Evolutionary conservation across 2,113 vertebrate genomes (phyloP).

Genomic region (Hydrolagus affinis): DNA sequence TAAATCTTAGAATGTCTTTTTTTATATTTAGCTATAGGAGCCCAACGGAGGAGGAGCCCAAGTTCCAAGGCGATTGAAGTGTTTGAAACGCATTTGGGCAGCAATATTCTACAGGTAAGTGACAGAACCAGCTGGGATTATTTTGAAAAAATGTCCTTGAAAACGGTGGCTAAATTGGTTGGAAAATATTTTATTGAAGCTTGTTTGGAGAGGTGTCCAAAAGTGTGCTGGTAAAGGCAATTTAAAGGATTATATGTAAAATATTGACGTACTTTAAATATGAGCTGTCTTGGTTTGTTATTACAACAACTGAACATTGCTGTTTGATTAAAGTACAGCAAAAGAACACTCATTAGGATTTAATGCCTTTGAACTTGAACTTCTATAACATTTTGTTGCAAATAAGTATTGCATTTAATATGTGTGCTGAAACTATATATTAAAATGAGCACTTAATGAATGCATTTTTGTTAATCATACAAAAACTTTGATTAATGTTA

Average conservation of each 20-base stretch:
- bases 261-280: not conserved
- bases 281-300: not conserved
- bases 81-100: slow-evolving; percentile 96
- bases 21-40: slow-evolving; percentile 81
- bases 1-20: slow-evolving; percentile 32
- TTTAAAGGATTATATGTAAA: not conserved
- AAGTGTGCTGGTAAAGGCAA: not conserved
- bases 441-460: not conserved
- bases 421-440: not conserved
- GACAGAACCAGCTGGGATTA: not conserved
- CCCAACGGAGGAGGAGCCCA: slow-evolving; percentile 85
- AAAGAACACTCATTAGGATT: not conserved
- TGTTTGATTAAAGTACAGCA: not conserved
- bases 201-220: not conserved
- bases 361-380: not conserved
- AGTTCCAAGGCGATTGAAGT: slow-evolving; percentile 79
- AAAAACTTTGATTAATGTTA: slow-evolving; percentile 7
- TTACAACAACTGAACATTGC: not conserved
- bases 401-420: not conserved
- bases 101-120: slow-evolving; percentile 96
- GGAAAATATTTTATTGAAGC: not conserved
- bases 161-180: not conserved
- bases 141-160: not conserved
- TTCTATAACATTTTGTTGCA: not conserved
- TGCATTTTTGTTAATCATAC: not conserved